phyloP scores from a whole-genome alignment of 53 echinoderm and acorn worm species.

The Paracentrotus lividus region DNA sequence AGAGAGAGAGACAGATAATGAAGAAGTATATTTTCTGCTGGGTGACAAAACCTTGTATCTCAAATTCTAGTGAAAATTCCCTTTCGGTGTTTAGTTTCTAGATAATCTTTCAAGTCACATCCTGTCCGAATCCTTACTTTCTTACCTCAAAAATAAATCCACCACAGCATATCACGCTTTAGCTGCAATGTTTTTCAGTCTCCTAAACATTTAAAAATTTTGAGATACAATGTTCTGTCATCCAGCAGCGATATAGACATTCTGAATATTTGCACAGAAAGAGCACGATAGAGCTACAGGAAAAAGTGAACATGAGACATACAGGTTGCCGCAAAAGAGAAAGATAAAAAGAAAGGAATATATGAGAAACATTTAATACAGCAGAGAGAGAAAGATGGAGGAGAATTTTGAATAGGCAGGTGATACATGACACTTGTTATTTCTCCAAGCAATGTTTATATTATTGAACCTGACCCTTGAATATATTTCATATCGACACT shows the following conservation, averaged over 20 bases:
- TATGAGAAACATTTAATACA: background rate
- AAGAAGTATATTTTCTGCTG: too few species aligned
- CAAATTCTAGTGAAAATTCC: too few species aligned
- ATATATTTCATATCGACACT: conserved; percentile 40
- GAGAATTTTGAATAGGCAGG: background rate
- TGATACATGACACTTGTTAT: conserved; percentile 46
- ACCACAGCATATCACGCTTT: too few species aligned
- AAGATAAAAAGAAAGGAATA: background rate
- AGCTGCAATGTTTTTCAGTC: too few species aligned
- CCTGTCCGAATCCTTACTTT: too few species aligned
- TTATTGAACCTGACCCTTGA: conserved; percentile 41
- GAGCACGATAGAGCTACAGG: background rate
- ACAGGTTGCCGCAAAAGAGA: background rate
- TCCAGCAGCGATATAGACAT: background rate
- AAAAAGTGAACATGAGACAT: background rate
- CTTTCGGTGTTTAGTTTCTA: too few species aligned
- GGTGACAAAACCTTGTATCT: too few species aligned
- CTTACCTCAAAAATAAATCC: too few species aligned
- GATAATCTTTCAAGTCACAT: too few species aligned
- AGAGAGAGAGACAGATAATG: background rate
- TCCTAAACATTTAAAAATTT: too few species aligned
- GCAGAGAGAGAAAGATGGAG: background rate
- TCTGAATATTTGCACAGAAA: background rate
- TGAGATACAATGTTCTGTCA: too few species aligned
- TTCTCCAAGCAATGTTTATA: conserved; percentile 50